Evolutionary conservation across 2,888 invertebrate species (phyloP), one percentile per base, ranked within the genome.

Genomic region (Lottia scabra): DNA sequence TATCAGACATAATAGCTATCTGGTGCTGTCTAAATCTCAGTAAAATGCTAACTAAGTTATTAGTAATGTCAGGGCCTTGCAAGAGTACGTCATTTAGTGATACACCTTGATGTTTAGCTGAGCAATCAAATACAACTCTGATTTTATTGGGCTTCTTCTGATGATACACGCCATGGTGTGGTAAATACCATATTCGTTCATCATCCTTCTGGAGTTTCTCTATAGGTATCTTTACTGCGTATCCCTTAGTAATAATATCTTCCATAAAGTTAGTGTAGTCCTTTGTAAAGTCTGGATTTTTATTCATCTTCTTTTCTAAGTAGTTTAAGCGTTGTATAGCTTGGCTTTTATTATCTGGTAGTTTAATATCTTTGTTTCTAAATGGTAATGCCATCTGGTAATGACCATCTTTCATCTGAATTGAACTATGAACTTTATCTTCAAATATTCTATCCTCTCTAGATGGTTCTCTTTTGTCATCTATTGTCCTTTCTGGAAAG

Each of bases 51-150:
- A 80, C 15, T 19, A 80, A 68, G n/a, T 65, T 78, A 56, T 78
- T 80, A 16, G 71, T 75, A 10, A 80, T 68, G 67, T 81, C 79
- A 12, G 81, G 79, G 0, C 81, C 81, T 38, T 71, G 74, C 10
- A 78, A n/a, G 13, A 80, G 63, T 26, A 71, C 45, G 10, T 73
- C 63, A 48, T 80, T 81, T 19, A 80, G 63, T 10, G 77, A 77
- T 2, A 71, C 46, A 1, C 76, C 78, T 30, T 76, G 30, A 19
- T 23, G 16, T 56, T 27, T 26, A 2, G 30, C 27, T 5, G 46
- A 56, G 27, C 26, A 48, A 23, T 48, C 56, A 27, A 68, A 46
- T 15, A 30, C 19, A 45, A 46, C n/a, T 15, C 56, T n/a, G 2
- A 56, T n/a, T 23, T 78, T 76, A 6, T 3, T 30, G 26, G 56